phyloP scores from a whole-genome alignment of 2,797 vertebrate genomes.

The Anisognathus igniventris region DNA sequence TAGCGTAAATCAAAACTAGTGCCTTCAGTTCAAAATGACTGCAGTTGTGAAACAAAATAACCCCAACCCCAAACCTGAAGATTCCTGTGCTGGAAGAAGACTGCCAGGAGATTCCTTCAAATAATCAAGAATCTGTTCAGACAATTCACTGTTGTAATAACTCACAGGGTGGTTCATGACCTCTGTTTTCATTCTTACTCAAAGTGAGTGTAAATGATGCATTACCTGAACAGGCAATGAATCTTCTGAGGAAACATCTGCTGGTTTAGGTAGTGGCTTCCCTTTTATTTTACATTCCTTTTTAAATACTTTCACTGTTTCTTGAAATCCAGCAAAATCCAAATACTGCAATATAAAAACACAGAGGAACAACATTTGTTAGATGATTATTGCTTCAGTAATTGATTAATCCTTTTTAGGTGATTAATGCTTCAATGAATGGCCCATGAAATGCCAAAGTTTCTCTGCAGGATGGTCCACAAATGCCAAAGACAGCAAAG shows the following conservation, averaged over 20 bases:
- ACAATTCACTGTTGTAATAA: background rate
- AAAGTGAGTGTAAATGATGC: background rate
- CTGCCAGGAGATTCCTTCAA: background rate
- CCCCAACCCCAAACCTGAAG: background rate
- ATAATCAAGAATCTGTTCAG: background rate
- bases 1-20: background rate
- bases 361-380: background rate
- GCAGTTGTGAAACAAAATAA: background rate
- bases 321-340: slow-evolving; percentile 88
- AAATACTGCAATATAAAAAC: slow-evolving; percentile 81
- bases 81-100: background rate
- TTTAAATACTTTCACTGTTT: slow-evolving; percentile 84
- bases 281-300: slow-evolving; percentile 91
- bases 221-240: slow-evolving; percentile 83
- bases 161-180: background rate
- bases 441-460: background rate
- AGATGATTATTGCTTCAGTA: background rate
- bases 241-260: slow-evolving; percentile 70
- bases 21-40: background rate
- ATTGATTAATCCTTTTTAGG: background rate
- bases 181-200: background rate
- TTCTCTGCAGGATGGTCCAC: background rate
- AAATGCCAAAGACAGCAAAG: background rate
- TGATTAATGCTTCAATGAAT: background rate
- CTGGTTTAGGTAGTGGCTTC: slow-evolving; percentile 79